Evolutionary conservation across 2,113 vertebrate species (phyloP).

Genomic region (Oryzias javanicus): DNA sequence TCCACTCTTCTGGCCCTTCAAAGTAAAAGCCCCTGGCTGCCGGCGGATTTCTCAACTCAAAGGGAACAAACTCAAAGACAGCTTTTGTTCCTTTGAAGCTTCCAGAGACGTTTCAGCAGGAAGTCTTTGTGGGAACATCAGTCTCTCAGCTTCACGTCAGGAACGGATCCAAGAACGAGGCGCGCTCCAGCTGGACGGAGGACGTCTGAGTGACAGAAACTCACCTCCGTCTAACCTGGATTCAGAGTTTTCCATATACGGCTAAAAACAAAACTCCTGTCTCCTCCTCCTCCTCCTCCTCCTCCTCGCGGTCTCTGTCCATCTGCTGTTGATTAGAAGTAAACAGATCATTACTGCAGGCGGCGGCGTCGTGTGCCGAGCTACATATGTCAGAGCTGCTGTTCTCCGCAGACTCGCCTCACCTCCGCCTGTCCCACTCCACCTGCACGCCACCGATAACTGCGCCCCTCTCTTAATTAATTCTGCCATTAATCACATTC

Average conservation of each 20-base stretch:
- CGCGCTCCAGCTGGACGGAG: neutral
- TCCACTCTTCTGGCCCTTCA: constrained; percentile 27
- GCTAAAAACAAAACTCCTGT: neutral
- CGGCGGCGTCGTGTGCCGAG: neutral
- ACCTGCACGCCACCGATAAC: neutral
- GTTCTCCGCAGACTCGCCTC: neutral
- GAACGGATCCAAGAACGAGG: neutral
- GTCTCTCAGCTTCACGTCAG: neutral
- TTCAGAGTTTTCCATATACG: too few relatives aligned
- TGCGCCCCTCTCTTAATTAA: neutral
- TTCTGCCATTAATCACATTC: neutral
- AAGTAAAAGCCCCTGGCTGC: constrained; percentile 27
- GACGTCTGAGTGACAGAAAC: neutral
- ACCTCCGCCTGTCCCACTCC: neutral
- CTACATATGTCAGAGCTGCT: constrained; percentile 18
- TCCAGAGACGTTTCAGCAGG: constrained; percentile 1
- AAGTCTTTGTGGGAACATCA: neutral
- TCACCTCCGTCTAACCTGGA: too few relatives aligned
- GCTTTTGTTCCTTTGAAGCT: constrained; percentile 2
- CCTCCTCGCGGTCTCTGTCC: constrained; percentile 2
- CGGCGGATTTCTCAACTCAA: neutral
- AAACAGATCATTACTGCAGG: constrained; percentile 26
- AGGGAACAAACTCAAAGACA: neutral
- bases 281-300: constrained; percentile 1
- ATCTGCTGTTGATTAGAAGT: constrained; percentile 33